Percentiles rank a stretch among this genome's conserved stretches.
Conservation (phyloP, 2,888 invertebrate genomes). For the Papilio protenor region DNA sequence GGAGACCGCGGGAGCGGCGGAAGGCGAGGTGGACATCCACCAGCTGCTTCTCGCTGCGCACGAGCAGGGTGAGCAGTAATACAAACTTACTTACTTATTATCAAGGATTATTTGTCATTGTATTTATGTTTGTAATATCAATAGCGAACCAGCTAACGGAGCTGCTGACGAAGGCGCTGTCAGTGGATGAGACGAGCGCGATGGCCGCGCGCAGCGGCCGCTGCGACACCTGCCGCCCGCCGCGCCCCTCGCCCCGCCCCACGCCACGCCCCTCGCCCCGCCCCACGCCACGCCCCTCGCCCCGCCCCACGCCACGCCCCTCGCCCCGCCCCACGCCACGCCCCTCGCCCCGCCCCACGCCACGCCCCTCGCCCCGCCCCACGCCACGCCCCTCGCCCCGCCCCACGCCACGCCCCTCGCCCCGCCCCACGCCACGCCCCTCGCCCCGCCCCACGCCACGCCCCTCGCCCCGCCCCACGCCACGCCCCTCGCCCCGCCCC, state of each 20-base stretch:
- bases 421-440: not conserved
- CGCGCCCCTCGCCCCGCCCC: conserved; percentile 7
- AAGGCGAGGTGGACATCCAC: conserved; percentile 59
- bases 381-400: conserved; percentile 18
- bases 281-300: not conserved
- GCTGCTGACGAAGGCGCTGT: conserved; percentile 62
- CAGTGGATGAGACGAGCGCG: conserved; percentile 59
- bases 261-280: not conserved
- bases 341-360: conserved; percentile 42
- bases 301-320: not conserved
- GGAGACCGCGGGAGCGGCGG: conserved; percentile 44
- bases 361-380: conserved; percentile 40
- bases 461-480: conserved; percentile 43
- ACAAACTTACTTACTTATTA: not conserved
- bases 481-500: conserved; percentile 43
- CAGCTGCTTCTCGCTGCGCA: conserved; percentile 76
- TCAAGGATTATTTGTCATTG: not conserved
- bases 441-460: conserved; percentile 40
- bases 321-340: conserved; percentile 44
- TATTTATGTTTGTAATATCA: conserved; percentile 2
- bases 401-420: conserved; percentile 47
- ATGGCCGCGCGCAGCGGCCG: conserved; percentile 62
- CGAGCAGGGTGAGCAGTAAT: conserved; percentile 66
- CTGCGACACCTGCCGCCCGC: conserved; percentile 59
- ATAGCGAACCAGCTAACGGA: conserved; percentile 70